These are phyloP conservation scores for Mesoligia furuncula DNA, from an alignment of 2,888 invertebrate genomes.

Conservation along the genomic window DNA sequence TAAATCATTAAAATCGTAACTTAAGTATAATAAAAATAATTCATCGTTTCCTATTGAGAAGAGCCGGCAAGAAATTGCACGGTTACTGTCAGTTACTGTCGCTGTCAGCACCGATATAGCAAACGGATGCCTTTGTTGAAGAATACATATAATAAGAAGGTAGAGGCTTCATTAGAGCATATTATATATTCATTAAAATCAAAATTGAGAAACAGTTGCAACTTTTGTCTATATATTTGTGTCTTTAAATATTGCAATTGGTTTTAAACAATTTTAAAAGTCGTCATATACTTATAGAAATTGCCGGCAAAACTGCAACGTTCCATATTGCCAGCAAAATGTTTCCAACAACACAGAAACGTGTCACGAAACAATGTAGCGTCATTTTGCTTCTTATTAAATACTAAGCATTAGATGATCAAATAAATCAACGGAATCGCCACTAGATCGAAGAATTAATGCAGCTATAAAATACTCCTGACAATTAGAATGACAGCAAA, in stretches of 20 bases:
- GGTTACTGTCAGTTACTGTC: not conserved
- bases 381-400: not conserved
- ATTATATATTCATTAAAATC: not conserved
- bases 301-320: not conserved
- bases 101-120: too few relatives aligned
- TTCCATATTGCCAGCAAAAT: not conserved
- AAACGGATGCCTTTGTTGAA: not conserved
- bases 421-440: slow-evolving; percentile 4
- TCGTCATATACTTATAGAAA: not conserved
- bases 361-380: too few relatives aligned
- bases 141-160: too few relatives aligned
- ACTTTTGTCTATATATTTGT: not conserved
- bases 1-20: too few relatives aligned
- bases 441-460: slow-evolving; percentile 15
- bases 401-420: not conserved
- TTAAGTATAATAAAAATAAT: too few relatives aligned
- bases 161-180: not conserved
- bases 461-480: slow-evolving; percentile 23
- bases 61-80: not conserved
- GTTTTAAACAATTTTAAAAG: not conserved
- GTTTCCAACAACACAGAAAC: not conserved
- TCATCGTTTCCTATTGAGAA: not conserved
- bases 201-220: not conserved
- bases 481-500: slow-evolving; percentile 23
- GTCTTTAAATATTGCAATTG: too few relatives aligned